These are phyloP conservation scores for Typhlichthys eigenmanni DNA, from an alignment of 2,797 vertebrate species.

Conservation along the genomic window DNA sequence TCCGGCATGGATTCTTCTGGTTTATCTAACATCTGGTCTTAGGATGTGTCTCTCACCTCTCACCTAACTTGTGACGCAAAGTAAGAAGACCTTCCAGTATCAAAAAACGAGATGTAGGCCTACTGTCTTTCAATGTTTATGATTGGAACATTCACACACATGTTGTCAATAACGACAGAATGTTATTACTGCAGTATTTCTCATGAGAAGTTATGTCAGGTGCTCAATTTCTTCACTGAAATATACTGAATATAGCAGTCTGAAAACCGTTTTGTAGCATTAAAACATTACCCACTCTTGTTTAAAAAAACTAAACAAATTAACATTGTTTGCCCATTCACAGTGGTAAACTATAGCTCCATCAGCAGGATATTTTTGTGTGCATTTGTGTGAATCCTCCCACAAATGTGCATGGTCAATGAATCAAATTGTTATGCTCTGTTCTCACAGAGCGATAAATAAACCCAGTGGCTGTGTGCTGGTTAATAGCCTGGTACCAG, in stretches of 20 bases:
- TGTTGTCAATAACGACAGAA: not conserved
- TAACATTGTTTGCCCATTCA: too few relatives aligned
- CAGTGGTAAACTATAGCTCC: not conserved
- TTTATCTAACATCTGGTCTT: too few relatives aligned
- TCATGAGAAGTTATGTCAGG: too few relatives aligned
- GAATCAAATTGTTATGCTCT: slow-evolving; percentile 15
- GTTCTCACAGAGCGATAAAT: not conserved
- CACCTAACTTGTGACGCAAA: too few relatives aligned
- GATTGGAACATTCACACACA: slow-evolving; percentile 1
- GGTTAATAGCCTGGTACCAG: slow-evolving; percentile 18
- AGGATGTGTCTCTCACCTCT: too few relatives aligned
- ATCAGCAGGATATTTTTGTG: not conserved
- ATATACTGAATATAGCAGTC: too few relatives aligned
- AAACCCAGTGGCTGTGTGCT: not conserved
- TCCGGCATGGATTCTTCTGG: too few relatives aligned
- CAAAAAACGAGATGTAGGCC: slow-evolving; percentile 16
- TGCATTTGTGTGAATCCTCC: not conserved
- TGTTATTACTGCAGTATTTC: not conserved
- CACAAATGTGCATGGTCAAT: not conserved
- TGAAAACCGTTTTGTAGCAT: too few relatives aligned
- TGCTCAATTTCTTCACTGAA: too few relatives aligned
- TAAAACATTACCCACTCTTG: too few relatives aligned
- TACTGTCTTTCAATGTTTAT: slow-evolving; percentile 1
- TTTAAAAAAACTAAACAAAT: too few relatives aligned
- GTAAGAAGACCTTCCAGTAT: not conserved